phyloP scores from a whole-genome alignment of 1,140 invertebrate species.

The Steinernema khuongi region DNA sequence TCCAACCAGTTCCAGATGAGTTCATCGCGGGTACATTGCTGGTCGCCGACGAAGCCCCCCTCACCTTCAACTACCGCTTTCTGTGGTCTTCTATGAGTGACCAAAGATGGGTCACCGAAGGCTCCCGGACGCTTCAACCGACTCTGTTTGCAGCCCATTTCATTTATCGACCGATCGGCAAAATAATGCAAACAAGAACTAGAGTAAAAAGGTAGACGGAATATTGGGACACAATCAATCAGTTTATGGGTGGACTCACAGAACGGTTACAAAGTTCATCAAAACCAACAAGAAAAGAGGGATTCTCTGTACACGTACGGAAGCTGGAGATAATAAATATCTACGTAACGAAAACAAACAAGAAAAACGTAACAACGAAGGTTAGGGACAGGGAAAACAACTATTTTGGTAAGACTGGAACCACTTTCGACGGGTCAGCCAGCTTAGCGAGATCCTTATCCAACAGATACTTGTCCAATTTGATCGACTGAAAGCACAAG shows the following conservation, averaged over 20 bases:
- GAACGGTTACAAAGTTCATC: not conserved
- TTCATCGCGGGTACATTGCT: no score
- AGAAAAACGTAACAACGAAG: conserved; percentile 15
- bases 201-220: not conserved
- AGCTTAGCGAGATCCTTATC: conserved; percentile 30
- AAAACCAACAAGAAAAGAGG: conserved; percentile 1
- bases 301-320: conserved; percentile 9
- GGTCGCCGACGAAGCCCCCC: no score
- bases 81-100: no score
- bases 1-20: no score
- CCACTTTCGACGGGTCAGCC: conserved; percentile 35
- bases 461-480: conserved; percentile 31
- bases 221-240: not conserved
- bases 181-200: conserved; percentile 1
- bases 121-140: not conserved
- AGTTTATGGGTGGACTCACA: not conserved
- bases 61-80: no score
- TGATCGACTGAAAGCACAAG: conserved; percentile 25
- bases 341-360: conserved; percentile 7
- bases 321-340: conserved; percentile 2
- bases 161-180: conserved; percentile 12
- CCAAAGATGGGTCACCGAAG: no score
- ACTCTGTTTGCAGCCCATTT: conserved; percentile 9
- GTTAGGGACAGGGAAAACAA: not conserved
- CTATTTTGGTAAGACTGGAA: conserved; percentile 2